Evolutionary conservation across 2,888 invertebrate species (phyloP), one percentile per base, ranked within the genome.

Genomic region (Cerastis leucographa): DNA sequence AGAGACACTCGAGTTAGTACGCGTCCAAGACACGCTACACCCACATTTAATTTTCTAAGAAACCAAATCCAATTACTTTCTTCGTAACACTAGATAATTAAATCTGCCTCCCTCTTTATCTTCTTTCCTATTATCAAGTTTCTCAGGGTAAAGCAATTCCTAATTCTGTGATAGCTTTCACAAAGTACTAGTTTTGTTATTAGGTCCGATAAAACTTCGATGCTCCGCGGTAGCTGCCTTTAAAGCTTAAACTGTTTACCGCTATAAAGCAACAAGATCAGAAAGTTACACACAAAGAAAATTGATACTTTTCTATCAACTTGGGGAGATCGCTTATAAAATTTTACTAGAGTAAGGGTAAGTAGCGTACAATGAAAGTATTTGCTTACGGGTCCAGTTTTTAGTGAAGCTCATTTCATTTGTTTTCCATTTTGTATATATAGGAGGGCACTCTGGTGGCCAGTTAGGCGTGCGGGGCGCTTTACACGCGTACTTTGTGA

Each of bases 401-500:
- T 78, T 84, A 83, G 87, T 85, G 71, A 78, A 81, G 85, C 84
- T 85, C 82, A 86, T 86, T 90, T 90, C 82, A 88, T 89, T 89
- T 85, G 87, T 88, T 89, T 87, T 88, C 90, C 84, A 89, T 88
- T 87, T 88, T 88, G 89, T 89, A 88, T 88, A 89, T 89, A 89
- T 86, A 88, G 87, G 88, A 87, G 88, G 85, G 89, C 87, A 86
- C 88, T 89, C 89, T 91, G 92, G 93, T 92, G 87, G 88, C 87
- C 93, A 92, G 93, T 93, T 91, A 91, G 92, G 89, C 91, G 90
- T 90, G 90, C 87, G 89, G 90, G 86, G 89, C 89, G 91, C 90
- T 91, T 87, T 92, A 92, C 92, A 92, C 91, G 92, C 91, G 91
- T 91, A 91, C 92, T 93, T 93, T 92, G 92, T 93, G 93, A 94